Conservation (phyloP, 2,888 invertebrate genomes). For the Portevinia maculata region DNA sequence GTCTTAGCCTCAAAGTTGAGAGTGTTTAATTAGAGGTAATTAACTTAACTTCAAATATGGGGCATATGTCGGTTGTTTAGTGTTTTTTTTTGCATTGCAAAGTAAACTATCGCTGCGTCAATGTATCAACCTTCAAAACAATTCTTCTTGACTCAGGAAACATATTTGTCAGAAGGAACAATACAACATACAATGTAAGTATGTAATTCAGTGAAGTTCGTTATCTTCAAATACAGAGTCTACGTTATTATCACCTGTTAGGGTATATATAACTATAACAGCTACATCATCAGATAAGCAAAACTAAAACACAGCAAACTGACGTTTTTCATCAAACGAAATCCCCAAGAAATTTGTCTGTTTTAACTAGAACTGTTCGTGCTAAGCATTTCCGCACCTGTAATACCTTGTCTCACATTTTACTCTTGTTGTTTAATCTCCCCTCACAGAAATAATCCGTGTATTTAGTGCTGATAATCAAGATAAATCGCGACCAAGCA, state of each 20-base stretch:
- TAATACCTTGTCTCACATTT: conserved; percentile 35
- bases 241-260: conserved; percentile 59
- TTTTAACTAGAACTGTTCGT: conserved; percentile 16
- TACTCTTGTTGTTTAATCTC: conserved; percentile 54
- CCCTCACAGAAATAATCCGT: conserved; percentile 66
- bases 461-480: conserved; percentile 73
- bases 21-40: too few relatives aligned
- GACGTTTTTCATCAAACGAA: background rate
- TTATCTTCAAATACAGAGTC: conserved; percentile 25
- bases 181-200: background rate
- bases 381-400: conserved; percentile 51
- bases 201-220: background rate
- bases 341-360: conserved; percentile 51
- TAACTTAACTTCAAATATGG: too few relatives aligned
- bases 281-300: conserved; percentile 65
- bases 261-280: background rate
- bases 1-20: too few relatives aligned
- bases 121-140: background rate
- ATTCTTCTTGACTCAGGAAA: background rate
- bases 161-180: background rate
- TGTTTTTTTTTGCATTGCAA: background rate
- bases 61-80: too few relatives aligned
- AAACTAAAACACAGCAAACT: background rate
- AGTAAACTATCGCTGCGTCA: background rate
- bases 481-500: conserved; percentile 71